A percentile compares a stretch with the other conserved stretches of the same genome.
Evolutionary conservation across 2,797 vertebrate genomes (phyloP).

Genomic region (Pogoniulus pusillus): DNA sequence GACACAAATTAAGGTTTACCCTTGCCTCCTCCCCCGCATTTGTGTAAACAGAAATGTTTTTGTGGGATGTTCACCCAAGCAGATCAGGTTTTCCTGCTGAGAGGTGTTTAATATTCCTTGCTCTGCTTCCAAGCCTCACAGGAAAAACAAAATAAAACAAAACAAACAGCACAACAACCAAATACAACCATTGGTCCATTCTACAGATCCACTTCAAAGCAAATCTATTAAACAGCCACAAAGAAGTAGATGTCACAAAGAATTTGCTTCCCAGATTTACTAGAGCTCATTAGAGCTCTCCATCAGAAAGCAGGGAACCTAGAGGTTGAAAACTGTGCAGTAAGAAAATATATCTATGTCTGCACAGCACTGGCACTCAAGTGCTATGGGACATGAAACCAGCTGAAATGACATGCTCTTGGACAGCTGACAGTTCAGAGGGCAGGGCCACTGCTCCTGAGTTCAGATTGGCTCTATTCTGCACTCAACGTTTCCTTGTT

Average conservation of each 20-base stretch:
- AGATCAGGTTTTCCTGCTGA: background rate
- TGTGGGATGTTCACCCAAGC: background rate
- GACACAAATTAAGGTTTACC: background rate
- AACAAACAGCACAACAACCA: background rate
- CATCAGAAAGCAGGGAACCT: background rate
- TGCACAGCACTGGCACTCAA: background rate
- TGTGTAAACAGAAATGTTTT: background rate
- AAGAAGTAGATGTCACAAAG: background rate
- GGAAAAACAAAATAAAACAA: background rate
- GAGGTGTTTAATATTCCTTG: background rate
- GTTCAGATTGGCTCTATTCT: background rate
- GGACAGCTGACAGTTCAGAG: background rate
- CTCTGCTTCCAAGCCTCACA: background rate
- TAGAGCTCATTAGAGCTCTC: background rate
- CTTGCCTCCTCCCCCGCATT: rapidly evolving
- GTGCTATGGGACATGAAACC: background rate
- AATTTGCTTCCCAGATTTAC: background rate
- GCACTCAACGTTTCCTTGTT: background rate
- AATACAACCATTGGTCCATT: background rate
- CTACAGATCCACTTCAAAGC: background rate
- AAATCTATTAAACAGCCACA: background rate
- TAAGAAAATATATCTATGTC: background rate
- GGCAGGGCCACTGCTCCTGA: background rate
- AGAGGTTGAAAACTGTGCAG: rapidly evolving
- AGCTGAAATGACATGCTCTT: rapidly evolving